Percentiles rank a stretch among this genome's conserved stretches.
These are phyloP conservation scores for Coregonus sp. DNA, from an alignment of 2,797 vertebrate species.

Conservation along the genomic window DNA sequence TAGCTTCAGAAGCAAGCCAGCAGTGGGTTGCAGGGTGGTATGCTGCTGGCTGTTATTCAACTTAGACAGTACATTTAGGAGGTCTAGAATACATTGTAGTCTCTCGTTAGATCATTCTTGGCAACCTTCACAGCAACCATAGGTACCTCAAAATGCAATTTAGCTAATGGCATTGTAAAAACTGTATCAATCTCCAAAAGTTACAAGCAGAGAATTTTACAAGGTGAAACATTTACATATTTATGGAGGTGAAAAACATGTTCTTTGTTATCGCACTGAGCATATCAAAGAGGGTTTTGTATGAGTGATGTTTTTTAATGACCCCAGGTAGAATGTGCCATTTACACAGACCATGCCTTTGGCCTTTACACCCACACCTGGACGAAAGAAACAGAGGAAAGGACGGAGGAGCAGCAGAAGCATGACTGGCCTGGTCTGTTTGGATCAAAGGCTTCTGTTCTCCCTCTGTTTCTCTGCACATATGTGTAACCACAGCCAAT, in stretches of 20 bases:
- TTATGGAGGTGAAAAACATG: neutral
- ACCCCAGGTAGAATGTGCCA: constrained; percentile 35
- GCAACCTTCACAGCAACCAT: neutral
- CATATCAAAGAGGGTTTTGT: constrained; percentile 40
- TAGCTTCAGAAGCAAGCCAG: no score
- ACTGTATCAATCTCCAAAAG: constrained; percentile 3
- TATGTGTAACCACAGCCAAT: neutral
- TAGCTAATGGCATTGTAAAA: neutral
- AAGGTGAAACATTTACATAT: constrained; percentile 18
- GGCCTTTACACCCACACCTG: constrained; percentile 62
- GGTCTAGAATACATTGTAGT: neutral
- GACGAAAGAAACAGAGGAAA: constrained; percentile 49
- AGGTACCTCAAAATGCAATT: neutral
- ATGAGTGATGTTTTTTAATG: constrained; percentile 25
- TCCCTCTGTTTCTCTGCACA: constrained; percentile 12
- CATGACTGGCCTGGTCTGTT: constrained; percentile 17
- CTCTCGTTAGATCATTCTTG: neutral
- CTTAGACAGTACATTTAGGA: neutral
- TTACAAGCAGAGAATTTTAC: constrained; percentile 32
- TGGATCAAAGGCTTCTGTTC: constrained; percentile 35
- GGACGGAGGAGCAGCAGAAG: constrained; percentile 37
- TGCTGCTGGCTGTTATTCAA: neutral
- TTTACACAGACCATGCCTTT: constrained; percentile 51
- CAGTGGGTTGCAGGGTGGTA: no score
- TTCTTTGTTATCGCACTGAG: neutral